phyloP scores from a whole-genome alignment of 2,113 vertebrate genomes.

The Leptodactylus fuscus region DNA sequence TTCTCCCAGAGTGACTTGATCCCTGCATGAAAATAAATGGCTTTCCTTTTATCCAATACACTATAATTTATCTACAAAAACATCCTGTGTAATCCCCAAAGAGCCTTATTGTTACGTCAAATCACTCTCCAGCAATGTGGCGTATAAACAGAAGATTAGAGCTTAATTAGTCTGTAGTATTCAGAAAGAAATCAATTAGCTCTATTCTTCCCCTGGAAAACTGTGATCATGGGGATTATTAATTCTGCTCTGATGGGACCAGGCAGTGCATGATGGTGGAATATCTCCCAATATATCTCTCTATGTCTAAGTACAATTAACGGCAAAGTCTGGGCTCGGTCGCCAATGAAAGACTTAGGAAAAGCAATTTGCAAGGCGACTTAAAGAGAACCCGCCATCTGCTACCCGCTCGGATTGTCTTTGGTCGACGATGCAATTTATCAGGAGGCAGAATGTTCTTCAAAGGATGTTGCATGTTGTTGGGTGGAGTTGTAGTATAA shows the following conservation, averaged over 20 bases:
- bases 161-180: constrained; percentile 44
- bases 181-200: constrained; percentile 51
- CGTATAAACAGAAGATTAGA: constrained; percentile 40
- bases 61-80: constrained; percentile 33
- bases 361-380: background rate
- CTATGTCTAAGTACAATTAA: constrained; percentile 17
- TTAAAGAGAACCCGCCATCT: background rate
- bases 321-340: background rate
- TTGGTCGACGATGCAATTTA: background rate
- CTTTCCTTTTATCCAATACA: constrained; percentile 13
- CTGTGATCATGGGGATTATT: constrained; percentile 43
- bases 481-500: background rate
- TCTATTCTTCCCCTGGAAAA: constrained; percentile 31
- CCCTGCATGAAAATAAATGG: background rate
- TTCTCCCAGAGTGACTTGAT: background rate
- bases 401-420: background rate
- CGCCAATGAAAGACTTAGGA: background rate
- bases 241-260: constrained; percentile 24
- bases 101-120: constrained; percentile 33
- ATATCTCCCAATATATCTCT: constrained; percentile 29
- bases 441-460: background rate
- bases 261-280: background rate
- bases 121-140: constrained; percentile 34
- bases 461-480: background rate
- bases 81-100: constrained; percentile 46